Percentiles rank a stretch among this genome's conserved stretches.
Evolutionary conservation across 1,140 invertebrate genomes (phyloP).

Genomic region (Sesamia nonagrioides): DNA sequence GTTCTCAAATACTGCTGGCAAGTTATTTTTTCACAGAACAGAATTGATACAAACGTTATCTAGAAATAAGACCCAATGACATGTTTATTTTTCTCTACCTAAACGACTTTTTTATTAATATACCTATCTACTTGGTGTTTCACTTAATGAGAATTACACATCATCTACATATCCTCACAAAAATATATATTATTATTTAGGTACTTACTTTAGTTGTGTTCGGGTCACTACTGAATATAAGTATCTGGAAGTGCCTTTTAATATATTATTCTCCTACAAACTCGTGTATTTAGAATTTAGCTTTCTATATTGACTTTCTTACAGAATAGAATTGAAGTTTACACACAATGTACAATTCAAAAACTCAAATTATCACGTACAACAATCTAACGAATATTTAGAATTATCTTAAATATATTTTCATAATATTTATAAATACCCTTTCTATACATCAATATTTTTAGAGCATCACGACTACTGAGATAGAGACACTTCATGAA

Average conservation of each 20-base stretch:
- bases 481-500: constrained; percentile 40
- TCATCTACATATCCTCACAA: constrained; percentile 48
- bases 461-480: constrained; percentile 45
- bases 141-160: constrained; percentile 30
- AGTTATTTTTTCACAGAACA: neutral
- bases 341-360: constrained; percentile 41
- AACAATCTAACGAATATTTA: constrained; percentile 37
- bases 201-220: constrained; percentile 14
- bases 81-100: constrained; percentile 19
- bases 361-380: constrained; percentile 25
- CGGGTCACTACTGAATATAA: constrained; percentile 29
- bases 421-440: constrained; percentile 42
- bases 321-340: constrained; percentile 29
- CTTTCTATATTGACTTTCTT: constrained; percentile 61
- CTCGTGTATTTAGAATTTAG: constrained; percentile 74
- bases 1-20: constrained; percentile 11
- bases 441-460: constrained; percentile 42
- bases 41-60: constrained; percentile 1
- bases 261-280: constrained; percentile 54
- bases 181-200: constrained; percentile 53
- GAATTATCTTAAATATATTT: constrained; percentile 30
- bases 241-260: constrained; percentile 17
- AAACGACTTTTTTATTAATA: constrained; percentile 35
- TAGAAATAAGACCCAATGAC: constrained; percentile 24
- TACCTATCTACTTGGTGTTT: constrained; percentile 60